Evolutionary conservation across 2,888 invertebrate genomes (phyloP).

Genomic region (Trissolcus brochymenae): DNA sequence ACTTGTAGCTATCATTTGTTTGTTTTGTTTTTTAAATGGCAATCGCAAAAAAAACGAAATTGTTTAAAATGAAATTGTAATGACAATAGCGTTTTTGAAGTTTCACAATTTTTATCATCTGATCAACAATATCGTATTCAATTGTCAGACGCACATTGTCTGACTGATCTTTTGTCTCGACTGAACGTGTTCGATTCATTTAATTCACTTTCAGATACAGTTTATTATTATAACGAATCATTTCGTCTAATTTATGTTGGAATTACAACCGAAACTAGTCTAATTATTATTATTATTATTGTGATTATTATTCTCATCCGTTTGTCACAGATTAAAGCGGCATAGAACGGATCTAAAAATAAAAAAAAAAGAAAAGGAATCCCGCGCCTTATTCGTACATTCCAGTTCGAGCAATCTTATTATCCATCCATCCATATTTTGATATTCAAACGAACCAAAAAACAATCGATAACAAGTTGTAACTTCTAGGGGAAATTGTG

Average conservation of each 20-base stretch:
- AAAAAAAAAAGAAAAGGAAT: conserved; percentile 9
- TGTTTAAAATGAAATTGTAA: too few species aligned
- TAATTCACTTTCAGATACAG: not conserved
- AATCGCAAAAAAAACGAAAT: too few species aligned
- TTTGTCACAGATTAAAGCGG: too few species aligned
- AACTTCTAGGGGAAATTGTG: conserved; percentile 9
- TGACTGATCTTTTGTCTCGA: not conserved
- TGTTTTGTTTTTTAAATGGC: too few species aligned
- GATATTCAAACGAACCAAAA: conserved; percentile 29
- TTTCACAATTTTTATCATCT: too few species aligned
- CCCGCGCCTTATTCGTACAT: conserved; percentile 57
- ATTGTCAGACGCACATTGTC: too few species aligned
- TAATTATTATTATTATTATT: conserved; percentile 26
- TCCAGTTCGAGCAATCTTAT: conserved; percentile 54
- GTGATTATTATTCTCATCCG: too few species aligned
- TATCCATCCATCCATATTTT: conserved; percentile 54
- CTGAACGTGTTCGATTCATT: too few species aligned
- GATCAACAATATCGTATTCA: too few species aligned
- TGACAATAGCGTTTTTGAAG: too few species aligned
- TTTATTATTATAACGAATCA: conserved; percentile 11
- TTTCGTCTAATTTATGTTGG: conserved; percentile 20
- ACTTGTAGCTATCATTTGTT: too few species aligned
- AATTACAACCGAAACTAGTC: conserved; percentile 50
- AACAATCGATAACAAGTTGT: conserved; percentile 7
- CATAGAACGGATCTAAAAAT: not conserved